Evolutionary conservation across 30 jellyfish, hydroid and myxozoan species (phyloP).

Genomic region (Aurelia coerulea): DNA sequence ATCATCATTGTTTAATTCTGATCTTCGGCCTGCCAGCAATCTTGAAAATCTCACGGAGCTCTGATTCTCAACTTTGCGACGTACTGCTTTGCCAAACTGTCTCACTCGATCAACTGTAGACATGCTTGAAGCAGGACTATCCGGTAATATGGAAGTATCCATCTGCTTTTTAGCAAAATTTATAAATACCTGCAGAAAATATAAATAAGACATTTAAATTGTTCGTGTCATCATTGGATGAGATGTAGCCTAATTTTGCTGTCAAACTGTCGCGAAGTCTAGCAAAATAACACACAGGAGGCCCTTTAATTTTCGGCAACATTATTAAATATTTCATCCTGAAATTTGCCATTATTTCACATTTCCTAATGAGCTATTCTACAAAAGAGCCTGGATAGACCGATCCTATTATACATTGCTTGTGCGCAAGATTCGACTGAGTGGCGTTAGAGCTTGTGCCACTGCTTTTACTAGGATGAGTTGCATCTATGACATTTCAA

Average conservation of each 20-base stretch:
- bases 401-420: neutral
- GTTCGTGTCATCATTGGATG: too few species aligned
- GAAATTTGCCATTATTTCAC: too few species aligned
- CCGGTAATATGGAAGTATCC: conserved; percentile 45
- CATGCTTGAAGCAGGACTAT: neutral
- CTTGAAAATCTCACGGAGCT: conserved; percentile 29
- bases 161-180: conserved; percentile 88
- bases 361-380: too few species aligned
- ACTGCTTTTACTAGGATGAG: neutral
- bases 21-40: neutral
- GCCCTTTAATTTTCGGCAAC: neutral
- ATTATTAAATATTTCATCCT: neutral
- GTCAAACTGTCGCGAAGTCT: too few species aligned
- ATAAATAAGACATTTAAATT: too few species aligned
- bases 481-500: neutral
- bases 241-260: too few species aligned
- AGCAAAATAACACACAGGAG: neutral
- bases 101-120: conserved; percentile 21
- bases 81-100: conserved; percentile 22
- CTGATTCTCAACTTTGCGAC: conserved; percentile 7
- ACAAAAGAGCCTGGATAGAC: neutral
- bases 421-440: neutral
- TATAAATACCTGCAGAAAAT: conserved; percentile 76
- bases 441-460: neutral
- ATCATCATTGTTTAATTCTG: conserved; percentile 13